Evolutionary conservation across 2,113 vertebrate genomes (phyloP).

Genomic region (Rattus norvegicus): GRCr8 NC_086022.1:91295001-91295500

Average conservation of each 20-base stretch:
- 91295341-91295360: neutral
- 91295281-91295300: neutral
- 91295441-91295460: neutral
- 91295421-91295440: neutral
- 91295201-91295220: neutral
- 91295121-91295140: neutral
- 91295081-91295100: neutral
- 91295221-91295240: neutral
- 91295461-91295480: neutral
- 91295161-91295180: neutral
- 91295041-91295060: neutral
- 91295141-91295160: neutral
- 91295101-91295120: neutral
- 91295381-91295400: neutral
- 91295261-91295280: neutral
- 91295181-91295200: neutral
- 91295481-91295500: neutral
- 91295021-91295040: neutral
- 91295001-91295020: neutral
- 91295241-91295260: neutral
- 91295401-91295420: constrained; percentile 30
- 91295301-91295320: neutral
- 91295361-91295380: neutral
- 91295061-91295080: neutral
- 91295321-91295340: neutral